phyloP scores from a whole-genome alignment of 1,140 invertebrate genomes.

The Leptopilina boulardi region DNA sequence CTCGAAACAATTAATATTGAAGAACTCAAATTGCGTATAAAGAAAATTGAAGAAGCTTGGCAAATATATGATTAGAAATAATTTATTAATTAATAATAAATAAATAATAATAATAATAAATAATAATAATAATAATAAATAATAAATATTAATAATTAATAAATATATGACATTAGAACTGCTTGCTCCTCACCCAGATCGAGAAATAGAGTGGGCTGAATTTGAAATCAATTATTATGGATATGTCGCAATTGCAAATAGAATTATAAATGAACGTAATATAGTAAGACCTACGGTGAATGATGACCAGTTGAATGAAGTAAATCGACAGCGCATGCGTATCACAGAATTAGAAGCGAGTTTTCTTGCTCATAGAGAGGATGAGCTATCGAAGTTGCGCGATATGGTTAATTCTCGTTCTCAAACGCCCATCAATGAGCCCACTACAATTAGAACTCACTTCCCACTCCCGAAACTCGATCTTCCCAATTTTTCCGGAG shows the following conservation, averaged over 20 bases:
- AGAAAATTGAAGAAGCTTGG: conserved; percentile 34
- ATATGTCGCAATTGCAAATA: conserved; percentile 34
- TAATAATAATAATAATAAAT: too few relatives aligned
- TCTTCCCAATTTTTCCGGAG: conserved; percentile 59
- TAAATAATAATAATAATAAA: too few relatives aligned
- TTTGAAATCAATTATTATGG: conserved; percentile 39
- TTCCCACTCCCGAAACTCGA: conserved; percentile 55
- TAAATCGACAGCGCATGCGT: neutral
- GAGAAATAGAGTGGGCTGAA: conserved; percentile 31
- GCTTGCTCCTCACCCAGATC: conserved; percentile 24
- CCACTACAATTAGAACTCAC: neutral
- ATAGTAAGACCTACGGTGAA: conserved; percentile 22
- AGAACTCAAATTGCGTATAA: conserved; percentile 36
- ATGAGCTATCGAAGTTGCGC: neutral
- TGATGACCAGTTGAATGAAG: neutral
- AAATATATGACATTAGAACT: conserved; percentile 40
- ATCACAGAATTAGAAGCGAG: neutral
- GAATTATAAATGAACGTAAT: conserved; percentile 30
- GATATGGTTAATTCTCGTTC: neutral
- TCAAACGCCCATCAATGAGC: neutral
- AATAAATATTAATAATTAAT: too few relatives aligned
- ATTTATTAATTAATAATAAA: too few relatives aligned
- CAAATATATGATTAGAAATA: conserved; percentile 40
- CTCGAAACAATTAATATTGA: neutral
- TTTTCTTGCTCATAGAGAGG: neutral